phyloP scores from a whole-genome alignment of 1,140 invertebrate species.

The Drosophila setifemur region DNA sequence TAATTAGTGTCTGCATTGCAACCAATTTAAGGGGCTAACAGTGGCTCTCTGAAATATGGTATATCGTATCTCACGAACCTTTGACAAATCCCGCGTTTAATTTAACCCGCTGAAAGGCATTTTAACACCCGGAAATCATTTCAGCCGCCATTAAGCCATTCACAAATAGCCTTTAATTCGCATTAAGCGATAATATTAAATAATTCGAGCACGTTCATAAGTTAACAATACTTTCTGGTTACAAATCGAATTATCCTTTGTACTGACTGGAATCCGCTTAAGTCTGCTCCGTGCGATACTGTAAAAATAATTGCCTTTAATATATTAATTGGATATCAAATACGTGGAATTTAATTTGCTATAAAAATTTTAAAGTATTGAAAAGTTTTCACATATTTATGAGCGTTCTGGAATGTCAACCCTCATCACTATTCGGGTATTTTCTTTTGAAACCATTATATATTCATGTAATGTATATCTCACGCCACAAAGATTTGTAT shows the following conservation, averaged over 20 bases:
- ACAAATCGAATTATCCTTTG: too few relatives aligned
- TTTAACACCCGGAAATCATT: conserved; percentile 1
- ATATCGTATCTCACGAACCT: neutral
- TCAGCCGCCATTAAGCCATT: conserved; percentile 4
- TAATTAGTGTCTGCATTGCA: conserved; percentile 49
- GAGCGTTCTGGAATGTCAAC: too few relatives aligned
- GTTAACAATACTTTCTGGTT: too few relatives aligned
- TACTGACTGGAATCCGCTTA: too few relatives aligned
- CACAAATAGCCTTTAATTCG: neutral
- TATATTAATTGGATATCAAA: too few relatives aligned
- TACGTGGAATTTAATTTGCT: too few relatives aligned
- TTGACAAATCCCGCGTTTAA: conserved; percentile 21
- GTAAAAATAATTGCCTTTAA: too few relatives aligned
- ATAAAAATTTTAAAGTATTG: too few relatives aligned
- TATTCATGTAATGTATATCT: neutral
- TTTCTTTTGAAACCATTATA: neutral
- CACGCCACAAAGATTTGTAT: neutral
- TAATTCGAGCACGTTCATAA: neutral
- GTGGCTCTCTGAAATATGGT: neutral
- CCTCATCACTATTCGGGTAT: neutral
- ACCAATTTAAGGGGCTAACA: conserved; percentile 34
- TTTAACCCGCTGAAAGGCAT: conserved; percentile 15
- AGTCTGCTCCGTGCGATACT: too few relatives aligned
- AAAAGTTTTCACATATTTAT: too few relatives aligned
- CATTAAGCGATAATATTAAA: conserved; percentile 19